Base-by-base conservation (phyloP, 2,888 invertebrate genomes). In the Apomyelois bistriatella region DNA sequence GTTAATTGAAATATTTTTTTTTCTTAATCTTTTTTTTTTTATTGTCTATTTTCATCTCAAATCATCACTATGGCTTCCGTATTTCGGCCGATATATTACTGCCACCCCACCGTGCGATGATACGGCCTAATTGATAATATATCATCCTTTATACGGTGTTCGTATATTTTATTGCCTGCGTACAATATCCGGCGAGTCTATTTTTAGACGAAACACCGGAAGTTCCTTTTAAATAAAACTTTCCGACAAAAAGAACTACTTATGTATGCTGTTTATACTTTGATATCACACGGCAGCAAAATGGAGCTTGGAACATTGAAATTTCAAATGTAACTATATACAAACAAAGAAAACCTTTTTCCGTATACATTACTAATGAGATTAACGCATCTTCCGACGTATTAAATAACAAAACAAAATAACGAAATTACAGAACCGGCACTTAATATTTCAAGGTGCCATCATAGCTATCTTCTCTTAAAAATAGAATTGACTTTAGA, bases 281-380 rank as follows among this genome's bases (percentile, higher is more conserved):
- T 22, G 2, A 22, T n/a, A n/a, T n/a, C 22, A 22, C 22, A 22
- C 22, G 22, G 22, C 22, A 3, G 22, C 22, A 22, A 22, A n/a
- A 22, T 22, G 22, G 22, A 2, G 10, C 9, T 8, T 8, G 38
- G 1, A 15, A 7, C 38, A 13, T 15, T 13, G 38, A 13, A 17
- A 22, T 41, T n/a, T 10, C 6, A 22, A 41, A n/a, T 41, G 41
- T n/a, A 17, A 40, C 51, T 62, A 56, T 60, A 58, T 62, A 3
- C 32, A 13, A 13, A 5, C n/a, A 3, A 22, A 41, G 41, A 22
- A 41, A 41, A 41, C 41, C 22, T 41, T 66, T 22, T 41, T 22
- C 17, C 22, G 41, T 41, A 12, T 41, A 41, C 41, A 41, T 41
- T 22, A 41, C 41, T 17, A 22, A 41, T 41, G 41, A 41, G 41